Evolutionary conservation across 2,797 vertebrate genomes (phyloP).

Genomic region (Varecia variegata): DNA sequence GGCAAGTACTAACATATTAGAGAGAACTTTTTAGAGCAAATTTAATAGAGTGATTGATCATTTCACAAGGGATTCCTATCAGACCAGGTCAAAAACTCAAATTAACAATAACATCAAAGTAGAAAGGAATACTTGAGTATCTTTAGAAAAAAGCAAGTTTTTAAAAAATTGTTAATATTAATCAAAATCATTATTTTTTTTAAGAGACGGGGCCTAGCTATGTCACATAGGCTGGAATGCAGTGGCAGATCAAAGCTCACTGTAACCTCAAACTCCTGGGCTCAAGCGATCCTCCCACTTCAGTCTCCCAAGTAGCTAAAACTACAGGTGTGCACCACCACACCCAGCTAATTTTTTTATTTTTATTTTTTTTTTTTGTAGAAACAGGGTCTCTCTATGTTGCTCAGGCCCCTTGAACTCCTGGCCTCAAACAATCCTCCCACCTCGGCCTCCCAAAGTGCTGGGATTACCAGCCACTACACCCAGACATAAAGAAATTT

Average conservation of each 20-base stretch:
- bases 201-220: not conserved
- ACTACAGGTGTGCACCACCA: not conserved
- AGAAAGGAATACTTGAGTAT: slow-evolving; percentile 32
- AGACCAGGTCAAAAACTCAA: slow-evolving; percentile 56
- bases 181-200: slow-evolving; percentile 27
- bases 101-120: slow-evolving; percentile 36
- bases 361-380: not conserved
- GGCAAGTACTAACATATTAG: not conserved
- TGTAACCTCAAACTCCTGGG: not conserved
- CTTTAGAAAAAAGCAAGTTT: not conserved
- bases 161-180: not conserved
- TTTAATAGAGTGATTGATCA: not conserved
- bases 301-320: not conserved
- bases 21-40: not conserved
- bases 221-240: not conserved
- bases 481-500: not conserved
- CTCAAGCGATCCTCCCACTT: not conserved
- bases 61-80: not conserved
- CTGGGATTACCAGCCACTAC: not conserved
- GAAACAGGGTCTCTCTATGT: not conserved
- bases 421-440: not conserved
- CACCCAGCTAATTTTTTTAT: not conserved
- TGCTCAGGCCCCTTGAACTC: not conserved
- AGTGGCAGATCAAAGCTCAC: not conserved
- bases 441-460: not conserved